Evolutionary conservation across 2,888 invertebrate genomes (phyloP).

Genomic region (Trachelus troglodyta): DNA sequence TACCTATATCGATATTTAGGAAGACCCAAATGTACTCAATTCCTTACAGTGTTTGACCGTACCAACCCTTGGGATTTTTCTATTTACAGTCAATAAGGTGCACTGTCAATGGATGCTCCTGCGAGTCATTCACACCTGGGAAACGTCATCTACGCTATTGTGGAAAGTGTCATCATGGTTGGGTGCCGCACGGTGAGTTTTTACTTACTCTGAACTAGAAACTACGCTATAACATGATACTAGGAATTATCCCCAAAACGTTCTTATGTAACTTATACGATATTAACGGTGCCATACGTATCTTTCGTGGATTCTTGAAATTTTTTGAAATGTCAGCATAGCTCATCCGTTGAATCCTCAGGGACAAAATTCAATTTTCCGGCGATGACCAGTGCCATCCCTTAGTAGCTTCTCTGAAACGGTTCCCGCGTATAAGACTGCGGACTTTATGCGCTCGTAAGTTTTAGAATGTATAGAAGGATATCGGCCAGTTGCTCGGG

Average conservation of each 20-base stretch:
- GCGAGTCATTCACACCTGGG: slow-evolving; percentile 78
- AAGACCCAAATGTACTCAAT: background rate
- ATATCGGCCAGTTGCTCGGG: background rate
- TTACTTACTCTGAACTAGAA: background rate
- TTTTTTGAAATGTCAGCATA: slow-evolving; percentile 59
- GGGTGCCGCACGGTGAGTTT: slow-evolving; percentile 80
- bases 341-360: slow-evolving; percentile 57
- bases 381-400: slow-evolving; percentile 62
- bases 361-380: slow-evolving; percentile 66
- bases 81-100: slow-evolving; percentile 74
- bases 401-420: slow-evolving; percentile 20
- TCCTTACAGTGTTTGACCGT: background rate
- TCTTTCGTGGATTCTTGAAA: slow-evolving; percentile 17
- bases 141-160: slow-evolving; percentile 76
- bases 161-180: slow-evolving; percentile 78
- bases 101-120: slow-evolving; percentile 74
- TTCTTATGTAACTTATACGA: background rate
- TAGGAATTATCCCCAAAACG: background rate
- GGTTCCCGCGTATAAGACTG: slow-evolving; percentile 41
- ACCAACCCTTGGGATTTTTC: slow-evolving; percentile 11
- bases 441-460: slow-evolving; percentile 62
- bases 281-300: background rate
- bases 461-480: slow-evolving; percentile 48
- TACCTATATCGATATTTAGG: background rate
- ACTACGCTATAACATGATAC: background rate